Base-by-base conservation (phyloP, 1,140 invertebrate genomes). In the Palaemon carinicauda region DNA sequence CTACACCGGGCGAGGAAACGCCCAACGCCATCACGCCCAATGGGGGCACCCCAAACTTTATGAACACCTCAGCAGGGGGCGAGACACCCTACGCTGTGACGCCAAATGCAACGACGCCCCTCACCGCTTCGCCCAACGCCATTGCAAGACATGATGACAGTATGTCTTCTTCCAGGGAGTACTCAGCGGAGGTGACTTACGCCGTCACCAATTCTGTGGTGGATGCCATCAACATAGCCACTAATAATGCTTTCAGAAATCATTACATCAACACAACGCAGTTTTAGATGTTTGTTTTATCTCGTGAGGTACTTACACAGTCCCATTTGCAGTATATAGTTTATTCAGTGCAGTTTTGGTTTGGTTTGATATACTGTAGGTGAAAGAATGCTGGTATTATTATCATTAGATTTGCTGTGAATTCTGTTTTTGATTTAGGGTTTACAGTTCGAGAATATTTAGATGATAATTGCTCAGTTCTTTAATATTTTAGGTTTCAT, bases 171-270 rank as follows among this genome's bases (percentile, higher is more conserved):
- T 71, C 80, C 12, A 53, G 65, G 15, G 52, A 52, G 50, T 52
- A 51, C n/a, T 53, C n/a, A 12, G 69, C 73, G 41, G 33, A 65
- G 56, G 24, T 82, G 50, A 82, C 60, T 50, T 73, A 53, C 69
- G 80, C 80, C 69, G 74, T 82, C 69, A 74, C 80, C 80, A 29
- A 33, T 69, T 52, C 80, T 51, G 51, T 69, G 24, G 14, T 69
- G 4, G 60, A 82, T 52, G 80, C 69, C 80, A 82, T 82, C 69
- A 74, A n/a, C 33, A 82, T 82, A 65, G 80, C 80, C 69, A 82
- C 80, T 52, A 82, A 73, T 19, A 71, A 71, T 71, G 80, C 80
- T 69, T 82, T 82, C 33, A 53, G 51, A 65, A 71, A 27, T 21
- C 53, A 74, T 69, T 51, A 74, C 65, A 52, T n/a, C 54, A 80